These are phyloP conservation scores for Xanthia togata DNA, from an alignment of 2,888 invertebrate genomes.

Conservation along the genomic window DNA sequence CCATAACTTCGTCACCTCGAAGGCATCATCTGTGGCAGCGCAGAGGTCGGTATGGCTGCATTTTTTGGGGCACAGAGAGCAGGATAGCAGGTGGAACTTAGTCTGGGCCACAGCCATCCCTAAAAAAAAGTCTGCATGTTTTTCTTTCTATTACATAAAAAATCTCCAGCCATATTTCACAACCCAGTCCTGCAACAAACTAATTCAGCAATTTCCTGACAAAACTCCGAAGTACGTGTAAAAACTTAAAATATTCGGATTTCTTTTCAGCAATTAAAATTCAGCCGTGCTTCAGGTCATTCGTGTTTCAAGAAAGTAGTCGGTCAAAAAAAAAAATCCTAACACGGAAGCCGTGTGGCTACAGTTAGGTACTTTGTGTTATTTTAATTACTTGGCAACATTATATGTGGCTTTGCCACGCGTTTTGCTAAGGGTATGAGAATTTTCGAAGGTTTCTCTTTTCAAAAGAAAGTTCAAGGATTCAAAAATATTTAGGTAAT, in stretches of 20 bases:
- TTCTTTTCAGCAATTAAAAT: constrained; percentile 62
- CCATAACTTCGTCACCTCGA: too few relatives aligned
- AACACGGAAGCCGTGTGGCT: constrained; percentile 58
- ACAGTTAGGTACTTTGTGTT: constrained; percentile 50
- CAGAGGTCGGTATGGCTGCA: too few relatives aligned
- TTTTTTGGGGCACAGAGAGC: too few relatives aligned
- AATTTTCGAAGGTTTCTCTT: constrained; percentile 11
- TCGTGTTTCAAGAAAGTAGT: constrained; percentile 58
- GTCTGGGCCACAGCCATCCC: background rate
- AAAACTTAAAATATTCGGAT: constrained; percentile 54
- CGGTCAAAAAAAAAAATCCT: constrained; percentile 49
- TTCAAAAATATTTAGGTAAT: too few relatives aligned
- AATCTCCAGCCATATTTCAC: background rate
- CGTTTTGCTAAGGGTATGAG: background rate
- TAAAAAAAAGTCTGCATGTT: background rate
- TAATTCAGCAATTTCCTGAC: constrained; percentile 52
- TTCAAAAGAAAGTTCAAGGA: background rate
- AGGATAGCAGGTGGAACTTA: too few relatives aligned
- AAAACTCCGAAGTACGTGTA: constrained; percentile 26
- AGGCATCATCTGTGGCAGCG: too few relatives aligned
- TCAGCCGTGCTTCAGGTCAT: constrained; percentile 51
- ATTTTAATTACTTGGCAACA: constrained; percentile 59
- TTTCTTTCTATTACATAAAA: background rate
- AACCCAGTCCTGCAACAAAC: constrained; percentile 11
- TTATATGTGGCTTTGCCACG: constrained; percentile 43